A percentile compares a stretch with the other conserved stretches of the same genome.
These are phyloP conservation scores for Sebastolobus alascanus DNA, from an alignment of 2,797 vertebrate species.

Conservation along the genomic window DNA sequence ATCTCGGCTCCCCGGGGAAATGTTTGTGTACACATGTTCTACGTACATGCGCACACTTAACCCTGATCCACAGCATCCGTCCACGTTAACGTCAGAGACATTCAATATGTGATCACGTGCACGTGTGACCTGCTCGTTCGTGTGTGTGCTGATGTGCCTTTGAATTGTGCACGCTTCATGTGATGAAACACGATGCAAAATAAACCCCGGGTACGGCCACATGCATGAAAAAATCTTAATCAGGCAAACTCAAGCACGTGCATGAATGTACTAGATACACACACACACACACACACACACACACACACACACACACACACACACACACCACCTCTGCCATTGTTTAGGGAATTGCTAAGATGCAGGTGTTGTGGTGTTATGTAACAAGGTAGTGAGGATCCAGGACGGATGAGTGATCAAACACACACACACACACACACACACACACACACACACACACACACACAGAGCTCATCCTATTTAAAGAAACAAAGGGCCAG, in stretches of 20 bases:
- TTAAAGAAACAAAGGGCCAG: conserved; percentile 60
- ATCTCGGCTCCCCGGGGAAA: conserved; percentile 42
- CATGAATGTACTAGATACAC: conserved; percentile 2
- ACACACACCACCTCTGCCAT: conserved; percentile 3
- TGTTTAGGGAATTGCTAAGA: conserved; percentile 47
- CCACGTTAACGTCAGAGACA: background rate
- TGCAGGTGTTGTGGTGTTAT: conserved; percentile 67
- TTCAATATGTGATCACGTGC: conserved; percentile 2
- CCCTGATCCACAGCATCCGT: background rate
- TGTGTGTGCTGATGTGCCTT: background rate
- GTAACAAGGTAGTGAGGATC: conserved; percentile 57
- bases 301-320: conserved; percentile 7
- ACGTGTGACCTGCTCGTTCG: conserved; percentile 6
- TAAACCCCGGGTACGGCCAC: background rate
- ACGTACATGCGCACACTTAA: background rate
- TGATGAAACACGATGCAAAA: background rate
- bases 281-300: background rate
- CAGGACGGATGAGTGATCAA: conserved; percentile 56
- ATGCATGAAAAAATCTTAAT: conserved; percentile 20
- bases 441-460: conserved; percentile 38
- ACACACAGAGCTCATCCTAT: conserved; percentile 37
- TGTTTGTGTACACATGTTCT: conserved; percentile 19
- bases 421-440: conserved; percentile 39
- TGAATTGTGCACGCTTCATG: conserved; percentile 1
- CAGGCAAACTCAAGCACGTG: conserved; percentile 1